Base-by-base conservation (phyloP, 2,888 invertebrate species). In the Nephrotoma appendiculata region DNA sequence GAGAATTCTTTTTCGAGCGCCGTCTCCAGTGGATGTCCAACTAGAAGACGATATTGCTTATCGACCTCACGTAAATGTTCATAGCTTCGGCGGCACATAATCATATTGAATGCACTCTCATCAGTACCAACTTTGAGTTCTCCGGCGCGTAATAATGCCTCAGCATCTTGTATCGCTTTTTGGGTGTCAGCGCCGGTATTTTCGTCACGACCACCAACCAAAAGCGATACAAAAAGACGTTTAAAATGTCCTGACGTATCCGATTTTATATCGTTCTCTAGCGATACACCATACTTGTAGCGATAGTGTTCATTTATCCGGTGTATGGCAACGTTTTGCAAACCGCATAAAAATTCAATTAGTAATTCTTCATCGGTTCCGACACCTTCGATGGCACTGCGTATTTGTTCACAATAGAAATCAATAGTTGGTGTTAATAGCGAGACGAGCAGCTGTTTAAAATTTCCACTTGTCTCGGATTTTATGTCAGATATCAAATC, bases 211-310 rank as follows among this genome's bases (percentile, higher is more conserved):
- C 92, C 92, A 90, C 94, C 95, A 90, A 95, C 95, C 89, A 95
- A 95, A n/a, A 98, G 91, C 43, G 98, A 97, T 41, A 97, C 42
- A 41, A 84, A 84, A 57, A 99, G 93, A 87, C 98, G 94, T 91
- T 96, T 96, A 92, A 99, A 98, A 90, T 95, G 95, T 12, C 98
- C 98, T 85, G 97, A 97, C 2, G 98, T 98, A 91, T 99, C 99
- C 86, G 95, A 95, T 88, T 93, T 94, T 42, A 98, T 92, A 90
- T 98, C 98, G 86, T 95, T 94, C 90, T 98, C 98, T 88, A 98
- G 92, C 9, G 84, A 12, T 15, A 43, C 15, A 15, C 43, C 43
- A 43, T 84, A 84, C n/a, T 97, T 92, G 88, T 94, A 93, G 89
- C 95, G 94, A 90, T 97, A 97, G 48, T 96, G 95, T 88, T 94